phyloP scores from a whole-genome alignment of 2,113 vertebrate genomes.

The Corythornis vintsioides region DNA sequence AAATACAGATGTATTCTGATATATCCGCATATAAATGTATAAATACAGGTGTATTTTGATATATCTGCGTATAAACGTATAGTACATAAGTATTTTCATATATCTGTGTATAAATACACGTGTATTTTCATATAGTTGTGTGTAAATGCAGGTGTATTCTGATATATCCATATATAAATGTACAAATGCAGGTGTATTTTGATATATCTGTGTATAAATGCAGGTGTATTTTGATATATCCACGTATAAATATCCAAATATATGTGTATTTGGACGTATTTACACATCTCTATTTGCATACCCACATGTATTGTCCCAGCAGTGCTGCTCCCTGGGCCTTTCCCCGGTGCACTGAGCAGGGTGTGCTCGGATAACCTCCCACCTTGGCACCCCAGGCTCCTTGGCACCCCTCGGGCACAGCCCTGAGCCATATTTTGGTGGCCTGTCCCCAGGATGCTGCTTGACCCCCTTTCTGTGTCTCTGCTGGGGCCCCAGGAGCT shows the following conservation, averaged over 20 bases:
- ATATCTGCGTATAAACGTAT: too few species aligned
- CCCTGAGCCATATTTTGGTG: fast-evolving
- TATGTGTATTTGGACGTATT: fast-evolving
- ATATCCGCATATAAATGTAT: too few species aligned
- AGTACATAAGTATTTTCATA: too few species aligned
- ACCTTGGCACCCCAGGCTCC: too few species aligned
- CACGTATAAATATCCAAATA: fast-evolving
- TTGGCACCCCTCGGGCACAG: not conserved
- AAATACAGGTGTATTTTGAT: too few species aligned
- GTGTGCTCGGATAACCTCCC: fast-evolving
- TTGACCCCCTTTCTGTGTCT: not conserved
- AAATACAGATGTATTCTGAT: too few species aligned
- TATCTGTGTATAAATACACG: too few species aligned
- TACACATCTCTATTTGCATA: fast-evolving
- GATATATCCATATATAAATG: fast-evolving
- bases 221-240: fast-evolving
- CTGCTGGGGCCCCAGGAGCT: fast-evolving
- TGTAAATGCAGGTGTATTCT: fast-evolving
- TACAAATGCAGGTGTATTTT: not conserved
- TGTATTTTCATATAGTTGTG: fast-evolving
- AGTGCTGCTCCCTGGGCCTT: not conserved
- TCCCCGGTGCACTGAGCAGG: not conserved
- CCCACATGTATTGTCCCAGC: fast-evolving
- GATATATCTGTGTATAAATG: fast-evolving
- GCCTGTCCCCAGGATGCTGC: fast-evolving